Percentiles rank a stretch among this genome's conserved stretches.
Conservation (phyloP, 2,113 vertebrate genomes). For the Dasyurus viverrinus region DNA sequence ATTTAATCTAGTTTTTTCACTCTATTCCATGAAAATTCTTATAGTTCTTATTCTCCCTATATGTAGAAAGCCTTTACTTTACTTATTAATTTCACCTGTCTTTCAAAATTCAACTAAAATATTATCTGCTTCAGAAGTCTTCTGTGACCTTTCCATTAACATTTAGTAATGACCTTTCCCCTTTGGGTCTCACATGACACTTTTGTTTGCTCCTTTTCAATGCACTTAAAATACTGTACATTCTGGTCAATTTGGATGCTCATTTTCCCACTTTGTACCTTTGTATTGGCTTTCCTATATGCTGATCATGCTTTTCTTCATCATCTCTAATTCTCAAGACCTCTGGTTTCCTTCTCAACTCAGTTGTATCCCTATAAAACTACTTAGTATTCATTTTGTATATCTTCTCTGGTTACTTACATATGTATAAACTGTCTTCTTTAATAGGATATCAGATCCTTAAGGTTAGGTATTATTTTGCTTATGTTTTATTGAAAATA, state of each 20-base stretch:
- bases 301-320: background rate
- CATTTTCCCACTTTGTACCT: background rate
- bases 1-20: background rate
- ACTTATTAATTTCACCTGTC: background rate
- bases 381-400: background rate
- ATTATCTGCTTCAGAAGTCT: background rate
- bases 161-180: constrained; percentile 17
- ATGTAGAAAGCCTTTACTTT: background rate
- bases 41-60: background rate
- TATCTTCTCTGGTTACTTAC: too few relatives aligned
- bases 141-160: background rate
- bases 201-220: background rate
- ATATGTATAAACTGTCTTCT: background rate
- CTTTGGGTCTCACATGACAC: background rate
- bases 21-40: background rate
- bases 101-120: background rate
- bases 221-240: background rate
- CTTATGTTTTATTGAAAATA: constrained; percentile 54
- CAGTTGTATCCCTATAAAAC: background rate
- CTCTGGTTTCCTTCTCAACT: background rate
- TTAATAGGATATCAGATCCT: background rate
- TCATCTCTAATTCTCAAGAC: background rate
- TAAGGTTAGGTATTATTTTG: constrained; percentile 1
- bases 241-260: constrained; percentile 2
- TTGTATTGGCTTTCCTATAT: background rate